Conservation (phyloP, 2,888 invertebrate species). For the Caenorhabditis zanzibari region DNA sequence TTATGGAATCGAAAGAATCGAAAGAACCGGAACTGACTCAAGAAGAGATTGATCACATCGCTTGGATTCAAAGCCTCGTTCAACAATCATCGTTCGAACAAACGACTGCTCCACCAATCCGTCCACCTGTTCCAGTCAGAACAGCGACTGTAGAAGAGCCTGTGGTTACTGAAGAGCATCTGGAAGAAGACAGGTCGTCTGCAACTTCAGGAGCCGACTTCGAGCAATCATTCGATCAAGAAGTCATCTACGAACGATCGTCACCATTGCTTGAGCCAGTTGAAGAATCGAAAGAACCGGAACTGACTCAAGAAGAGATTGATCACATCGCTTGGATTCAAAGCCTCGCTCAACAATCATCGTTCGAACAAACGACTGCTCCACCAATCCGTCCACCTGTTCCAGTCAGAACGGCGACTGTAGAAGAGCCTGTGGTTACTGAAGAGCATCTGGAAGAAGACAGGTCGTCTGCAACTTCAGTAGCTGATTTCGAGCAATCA, state of each 20-base stretch:
- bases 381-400: constrained; percentile 11
- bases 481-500: constrained; percentile 47
- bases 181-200: neutral
- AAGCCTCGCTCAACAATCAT: constrained; percentile 4
- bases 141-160: neutral
- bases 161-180: neutral
- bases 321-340: constrained; percentile 19
- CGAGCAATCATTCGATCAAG: neutral
- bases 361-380: constrained; percentile 8
- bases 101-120: neutral
- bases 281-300: neutral
- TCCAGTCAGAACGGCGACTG: neutral
- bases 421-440: constrained; percentile 1
- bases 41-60: constrained; percentile 63
- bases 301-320: constrained; percentile 16
- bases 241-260: neutral
- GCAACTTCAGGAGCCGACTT: neutral
- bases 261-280: neutral
- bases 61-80: constrained; percentile 40
- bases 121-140: neutral
- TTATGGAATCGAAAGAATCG: neutral
- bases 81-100: constrained; percentile 35
- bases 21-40: constrained; percentile 46
- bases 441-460: constrained; percentile 20
- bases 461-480: constrained; percentile 60